A percentile compares a stretch with the other conserved stretches of the same genome.
These are phyloP conservation scores for Polydrusus tereticollis DNA, from an alignment of 2,888 invertebrate genomes.

Conservation along the genomic window DNA sequence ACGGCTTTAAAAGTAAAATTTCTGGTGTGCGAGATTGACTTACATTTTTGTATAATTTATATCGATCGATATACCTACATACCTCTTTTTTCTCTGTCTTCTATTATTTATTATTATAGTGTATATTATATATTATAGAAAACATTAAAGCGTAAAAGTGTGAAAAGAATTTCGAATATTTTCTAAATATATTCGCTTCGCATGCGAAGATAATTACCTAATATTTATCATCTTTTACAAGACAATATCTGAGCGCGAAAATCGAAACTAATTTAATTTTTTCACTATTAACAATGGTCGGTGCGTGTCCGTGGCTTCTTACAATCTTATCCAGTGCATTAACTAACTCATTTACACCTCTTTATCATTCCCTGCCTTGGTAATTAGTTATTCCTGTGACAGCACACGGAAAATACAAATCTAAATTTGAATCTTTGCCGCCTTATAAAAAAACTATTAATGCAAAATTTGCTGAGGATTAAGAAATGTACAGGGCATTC, in stretches of 20 bases:
- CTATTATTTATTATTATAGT: no score
- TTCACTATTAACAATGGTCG: conserved; percentile 5
- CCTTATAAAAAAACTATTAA: conserved; percentile 5
- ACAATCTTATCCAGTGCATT: conserved; percentile 45
- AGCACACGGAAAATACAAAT: conserved; percentile 36
- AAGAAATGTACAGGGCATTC: no score
- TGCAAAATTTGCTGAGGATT: no score
- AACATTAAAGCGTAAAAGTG: no score
- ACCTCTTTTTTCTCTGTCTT: no score
- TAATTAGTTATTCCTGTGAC: conserved; percentile 41
- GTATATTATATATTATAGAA: no score
- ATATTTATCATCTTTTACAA: conserved; percentile 5
- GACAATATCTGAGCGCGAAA: conserved; percentile 4
- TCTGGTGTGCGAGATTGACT: background rate
- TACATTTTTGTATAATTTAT: background rate
- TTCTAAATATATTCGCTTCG: background rate
- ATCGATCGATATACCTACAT: no score
- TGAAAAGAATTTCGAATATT: no score
- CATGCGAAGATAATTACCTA: background rate
- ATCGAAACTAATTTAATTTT: conserved; percentile 17
- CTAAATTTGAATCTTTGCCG: conserved; percentile 39
- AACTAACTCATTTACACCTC: conserved; percentile 45
- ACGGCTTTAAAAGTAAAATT: conserved; percentile 23
- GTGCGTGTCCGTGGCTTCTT: conserved; percentile 41
- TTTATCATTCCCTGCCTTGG: conserved; percentile 37